Base-by-base conservation (phyloP, 2,888 invertebrate species). In the Cyclophora albipunctata region DNA sequence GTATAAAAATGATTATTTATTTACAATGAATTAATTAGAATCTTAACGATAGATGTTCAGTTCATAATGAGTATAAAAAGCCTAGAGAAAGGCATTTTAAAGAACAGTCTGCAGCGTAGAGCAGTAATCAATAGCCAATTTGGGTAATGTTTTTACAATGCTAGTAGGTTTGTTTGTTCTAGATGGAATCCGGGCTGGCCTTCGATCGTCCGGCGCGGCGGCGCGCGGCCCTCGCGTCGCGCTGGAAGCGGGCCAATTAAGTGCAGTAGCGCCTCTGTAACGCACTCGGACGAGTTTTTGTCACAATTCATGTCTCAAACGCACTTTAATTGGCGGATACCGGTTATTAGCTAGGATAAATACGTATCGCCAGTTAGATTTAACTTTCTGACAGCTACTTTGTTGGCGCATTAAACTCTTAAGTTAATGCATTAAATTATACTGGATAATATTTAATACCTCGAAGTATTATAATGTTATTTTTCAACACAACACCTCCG, bases 181-280 rank as follows among this genome's bases (percentile, higher is more conserved):
- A 59, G 57, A 51, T 58, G 58, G 62, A 62, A 65, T 59, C 64
- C 64, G 48, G 51, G 44, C 49, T 61, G 78, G 75, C 80, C 81
- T 84, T 83, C 80, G 71, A 73, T 77, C 72, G 74, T 71, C 73
- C 66, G 62, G 67, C 62, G 63, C 20, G 20, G 20, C 20, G 20
- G 20, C 20, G 20, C 20, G 20, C 20, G 20, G 20, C 20, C 20
- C 20, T 20, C 5, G 37, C 37, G 37, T 37, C 20, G 37, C 37
- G 37, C 37, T 37, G 37, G 37, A 5, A 37, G 5, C 37, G 4
- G 37, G 71, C 84, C 84, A 87, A 86, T 87, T 86, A 86, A 84
- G 80, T 81, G 84, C 78, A 82, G 83, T 80, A 84, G 86, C 85
- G 83, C 86, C 83, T 82, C 75, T 67, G 73, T 67, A 71, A 70